Base-by-base conservation (phyloP, 2,888 invertebrate species). In the Pegoplata infirma region DNA sequence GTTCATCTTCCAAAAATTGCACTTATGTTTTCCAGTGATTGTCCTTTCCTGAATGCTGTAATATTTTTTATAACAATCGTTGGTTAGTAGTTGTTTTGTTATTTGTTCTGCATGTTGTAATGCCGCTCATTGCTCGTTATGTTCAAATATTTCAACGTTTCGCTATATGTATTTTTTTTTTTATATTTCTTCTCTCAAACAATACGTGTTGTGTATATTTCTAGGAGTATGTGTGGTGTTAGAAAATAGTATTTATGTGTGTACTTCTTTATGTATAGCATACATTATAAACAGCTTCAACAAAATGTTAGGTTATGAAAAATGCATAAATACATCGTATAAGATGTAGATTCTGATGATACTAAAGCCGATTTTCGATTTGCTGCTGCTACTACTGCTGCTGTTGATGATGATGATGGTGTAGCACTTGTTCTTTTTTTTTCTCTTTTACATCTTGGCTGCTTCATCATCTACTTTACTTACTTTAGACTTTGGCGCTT, bases 321-420 rank as follows among this genome's bases (percentile, higher is more conserved):
- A 78, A 66, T 74, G 78, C 73, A 74, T 64, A 78, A 78, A 68
- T 51, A 66, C 17, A 78, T n/a, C 68, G 17, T 53, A 63, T 32
- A 36, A 40, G 21, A 32, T 59, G 40, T 49, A 36, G 36, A 36
- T 61, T 40, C 46, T 61, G 32, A 21, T 16, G 23, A 10, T 56
- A 19, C 17, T 49, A 19, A 17, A 2, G 53, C 25, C 14, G 25
- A 28, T 10, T 40, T 17, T 55, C 10, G n/a, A 53, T 10, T 47
- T 59, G 23, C 17, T 76, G 28, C 17, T 16, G 53, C 1, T 36
- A 53, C 17, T 68, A 16, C 25, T 74, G 59, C 36, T 67, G 61
- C 36, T 74, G 66, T 21, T 40, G 17, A 47, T 49, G 17, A 5
- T 25, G 12, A n/a, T n/a, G n/a, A n/a, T n/a, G n/a, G n/a, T n/a